Conservation (phyloP, 2,888 invertebrate species). For the Coelopa pilipes region DNA sequence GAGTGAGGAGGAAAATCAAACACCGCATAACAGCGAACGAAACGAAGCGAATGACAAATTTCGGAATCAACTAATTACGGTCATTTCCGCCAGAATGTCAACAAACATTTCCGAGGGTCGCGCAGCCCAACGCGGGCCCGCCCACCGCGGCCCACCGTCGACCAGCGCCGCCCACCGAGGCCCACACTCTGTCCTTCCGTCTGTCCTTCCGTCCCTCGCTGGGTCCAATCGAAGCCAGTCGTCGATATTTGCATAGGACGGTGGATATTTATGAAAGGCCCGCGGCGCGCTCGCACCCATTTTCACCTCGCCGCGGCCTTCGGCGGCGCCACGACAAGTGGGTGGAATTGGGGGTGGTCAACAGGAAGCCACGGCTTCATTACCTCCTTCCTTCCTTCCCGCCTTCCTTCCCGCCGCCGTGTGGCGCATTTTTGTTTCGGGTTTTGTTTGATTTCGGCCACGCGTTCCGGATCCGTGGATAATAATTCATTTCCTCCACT, state of each 20-base stretch:
- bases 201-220: not conserved
- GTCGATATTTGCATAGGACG: slow-evolving; percentile 56
- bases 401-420: not conserved
- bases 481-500: slow-evolving; percentile 52
- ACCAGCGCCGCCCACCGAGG: not conserved
- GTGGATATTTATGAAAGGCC: slow-evolving; percentile 39
- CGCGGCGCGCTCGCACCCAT: slow-evolving; percentile 6
- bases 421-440: slow-evolving; percentile 26
- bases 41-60: slow-evolving; percentile 33
- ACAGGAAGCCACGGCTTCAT: too few species aligned
- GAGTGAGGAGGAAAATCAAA: slow-evolving; percentile 39
- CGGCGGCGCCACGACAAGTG: too few species aligned
- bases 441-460: slow-evolving; percentile 46
- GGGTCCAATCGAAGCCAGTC: not conserved
- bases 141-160: not conserved
- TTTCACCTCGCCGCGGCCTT: not conserved
- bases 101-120: slow-evolving; percentile 51
- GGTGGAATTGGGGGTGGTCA: not conserved
- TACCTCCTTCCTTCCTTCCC: not conserved
- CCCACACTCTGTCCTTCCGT: not conserved
- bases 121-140: not conserved
- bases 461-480: slow-evolving; percentile 44
- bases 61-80: slow-evolving; percentile 61
- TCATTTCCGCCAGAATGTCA: slow-evolving; percentile 62
- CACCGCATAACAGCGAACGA: slow-evolving; percentile 48